Percentiles rank a stretch among this genome's conserved stretches.
Evolutionary conservation across 2,888 invertebrate species (phyloP).

Genomic region (Drosophila monieri): DNA sequence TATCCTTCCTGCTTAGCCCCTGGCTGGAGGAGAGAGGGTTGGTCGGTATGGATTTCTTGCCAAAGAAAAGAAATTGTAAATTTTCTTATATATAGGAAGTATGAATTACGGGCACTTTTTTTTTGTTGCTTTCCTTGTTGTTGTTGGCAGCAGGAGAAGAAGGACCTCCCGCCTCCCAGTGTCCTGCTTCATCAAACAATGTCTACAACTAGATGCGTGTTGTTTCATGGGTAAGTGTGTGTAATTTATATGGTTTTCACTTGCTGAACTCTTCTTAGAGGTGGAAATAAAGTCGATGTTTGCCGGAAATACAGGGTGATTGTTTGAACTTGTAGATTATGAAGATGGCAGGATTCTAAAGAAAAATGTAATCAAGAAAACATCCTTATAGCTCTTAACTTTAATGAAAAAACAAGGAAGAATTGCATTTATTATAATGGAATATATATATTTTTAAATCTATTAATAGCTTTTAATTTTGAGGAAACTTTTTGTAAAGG

Average conservation of each 20-base stretch:
- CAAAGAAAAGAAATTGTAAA: conserved; percentile 71
- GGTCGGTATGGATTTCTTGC: conserved; percentile 35
- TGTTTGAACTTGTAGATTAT: not conserved
- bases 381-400: too few relatives aligned
- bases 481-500: not conserved
- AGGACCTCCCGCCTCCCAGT: conserved; percentile 20
- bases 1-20: conserved; percentile 61
- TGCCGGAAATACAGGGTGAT: conserved; percentile 54
- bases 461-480: not conserved
- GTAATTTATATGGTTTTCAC: conserved; percentile 42
- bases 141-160: conserved; percentile 5
- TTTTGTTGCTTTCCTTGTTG: conserved; percentile 43
- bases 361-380: not conserved
- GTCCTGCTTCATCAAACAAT: conserved; percentile 57
- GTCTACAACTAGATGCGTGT: conserved; percentile 38
- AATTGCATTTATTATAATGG: too few relatives aligned
- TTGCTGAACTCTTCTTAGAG: conserved; percentile 45
- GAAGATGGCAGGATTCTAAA: not conserved
- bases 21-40: conserved; percentile 26
- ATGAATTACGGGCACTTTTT: conserved; percentile 66
- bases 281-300: conserved; percentile 27
- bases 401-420: too few relatives aligned
- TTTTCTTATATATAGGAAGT: conserved; percentile 60
- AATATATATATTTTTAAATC: too few relatives aligned
- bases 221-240: conserved; percentile 37